Evolutionary conservation across 2,113 vertebrate species (phyloP).

Genomic region (Sciurus niger): DNA sequence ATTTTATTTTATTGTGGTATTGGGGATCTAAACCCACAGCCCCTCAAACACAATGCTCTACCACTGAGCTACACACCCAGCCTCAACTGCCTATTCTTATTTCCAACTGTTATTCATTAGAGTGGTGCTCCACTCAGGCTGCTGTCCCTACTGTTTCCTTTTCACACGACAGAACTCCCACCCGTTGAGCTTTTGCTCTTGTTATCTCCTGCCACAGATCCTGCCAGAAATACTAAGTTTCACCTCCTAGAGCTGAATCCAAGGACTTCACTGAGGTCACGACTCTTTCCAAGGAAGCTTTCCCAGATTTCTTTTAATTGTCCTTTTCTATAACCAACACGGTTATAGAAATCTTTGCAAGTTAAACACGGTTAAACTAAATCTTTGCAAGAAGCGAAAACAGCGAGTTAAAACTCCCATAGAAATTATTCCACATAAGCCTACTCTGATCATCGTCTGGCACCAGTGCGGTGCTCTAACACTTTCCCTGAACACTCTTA

Average conservation of each 20-base stretch:
- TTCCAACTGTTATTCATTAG: not conserved
- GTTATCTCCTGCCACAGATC: not conserved
- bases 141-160: not conserved
- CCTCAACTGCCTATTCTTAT: not conserved
- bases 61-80: not conserved
- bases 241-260: not conserved
- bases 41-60: not conserved
- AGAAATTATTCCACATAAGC: not conserved
- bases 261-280: not conserved
- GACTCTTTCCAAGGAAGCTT: not conserved
- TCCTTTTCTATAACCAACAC: not conserved
- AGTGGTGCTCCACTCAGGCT: not conserved
- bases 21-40: not conserved
- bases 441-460: not conserved
- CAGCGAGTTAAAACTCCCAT: not conserved
- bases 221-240: not conserved
- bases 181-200: not conserved
- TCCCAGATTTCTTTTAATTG: not conserved
- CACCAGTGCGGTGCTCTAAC: not conserved
- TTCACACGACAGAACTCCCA: not conserved
- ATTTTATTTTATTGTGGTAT: not conserved
- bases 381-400: not conserved
- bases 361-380: not conserved
- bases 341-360: not conserved
- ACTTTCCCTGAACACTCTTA: not conserved